A percentile compares a stretch with the other conserved stretches of the same genome.
Evolutionary conservation across 2,888 invertebrate species (phyloP).

Genomic region (Bibio marci): DNA sequence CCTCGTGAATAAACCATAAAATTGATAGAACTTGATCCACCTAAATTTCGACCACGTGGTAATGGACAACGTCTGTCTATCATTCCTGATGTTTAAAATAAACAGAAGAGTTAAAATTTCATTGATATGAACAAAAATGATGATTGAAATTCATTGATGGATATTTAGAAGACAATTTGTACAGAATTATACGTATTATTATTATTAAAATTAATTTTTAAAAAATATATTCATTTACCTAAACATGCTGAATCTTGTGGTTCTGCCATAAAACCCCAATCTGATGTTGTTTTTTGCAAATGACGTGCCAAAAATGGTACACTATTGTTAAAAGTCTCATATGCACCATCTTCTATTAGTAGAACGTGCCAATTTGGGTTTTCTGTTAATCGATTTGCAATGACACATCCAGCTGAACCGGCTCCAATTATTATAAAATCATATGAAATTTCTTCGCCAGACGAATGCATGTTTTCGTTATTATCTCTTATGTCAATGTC

Average conservation of each 20-base stretch:
- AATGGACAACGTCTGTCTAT: conserved; percentile 24
- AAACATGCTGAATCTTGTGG: conserved; percentile 43
- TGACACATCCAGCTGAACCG: conserved; percentile 56
- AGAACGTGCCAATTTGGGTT: conserved; percentile 30
- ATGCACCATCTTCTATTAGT: conserved; percentile 33
- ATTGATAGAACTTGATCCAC: conserved; percentile 42
- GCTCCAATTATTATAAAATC: conserved; percentile 74
- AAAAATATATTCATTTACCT: conserved; percentile 21
- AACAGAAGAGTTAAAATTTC: no score
- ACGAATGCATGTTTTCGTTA: no score
- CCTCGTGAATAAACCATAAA: conserved; percentile 57
- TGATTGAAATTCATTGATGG: no score
- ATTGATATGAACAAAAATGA: no score
- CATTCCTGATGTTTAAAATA: conserved; percentile 24
- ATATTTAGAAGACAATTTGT: no score
- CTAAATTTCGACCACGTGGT: conserved; percentile 40
- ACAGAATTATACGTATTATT: no score
- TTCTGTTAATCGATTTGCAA: conserved; percentile 29
- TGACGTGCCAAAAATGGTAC: conserved; percentile 21
- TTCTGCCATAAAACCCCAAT: conserved; percentile 55
- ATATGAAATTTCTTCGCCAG: no score
- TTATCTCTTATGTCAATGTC: no score
- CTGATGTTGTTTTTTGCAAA: conserved; percentile 32
- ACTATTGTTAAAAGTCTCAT: conserved; percentile 25
- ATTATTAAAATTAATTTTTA: neutral